These are phyloP conservation scores for Antennarius maculatus DNA, from an alignment of 2,797 vertebrate species.

Conservation along the genomic window DNA sequence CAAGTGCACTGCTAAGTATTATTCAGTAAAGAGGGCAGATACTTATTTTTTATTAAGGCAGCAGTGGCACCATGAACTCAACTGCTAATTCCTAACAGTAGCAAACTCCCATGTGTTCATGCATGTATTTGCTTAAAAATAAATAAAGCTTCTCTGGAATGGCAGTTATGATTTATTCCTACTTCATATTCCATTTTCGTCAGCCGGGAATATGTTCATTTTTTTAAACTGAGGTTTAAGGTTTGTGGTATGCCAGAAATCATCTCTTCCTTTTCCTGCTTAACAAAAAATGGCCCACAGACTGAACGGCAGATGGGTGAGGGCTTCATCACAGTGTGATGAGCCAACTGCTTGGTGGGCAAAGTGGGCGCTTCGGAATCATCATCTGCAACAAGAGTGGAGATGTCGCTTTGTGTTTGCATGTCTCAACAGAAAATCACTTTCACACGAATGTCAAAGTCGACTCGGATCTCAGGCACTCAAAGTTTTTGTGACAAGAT, in stretches of 20 bases:
- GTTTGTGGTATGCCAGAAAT: constrained; percentile 21
- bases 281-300: constrained; percentile 39
- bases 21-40: constrained; percentile 9
- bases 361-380: constrained; percentile 15
- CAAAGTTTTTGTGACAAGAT: background rate
- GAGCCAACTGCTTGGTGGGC: constrained; percentile 20
- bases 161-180: background rate
- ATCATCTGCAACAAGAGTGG: constrained; percentile 11
- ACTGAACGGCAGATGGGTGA: constrained; percentile 32
- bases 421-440: background rate
- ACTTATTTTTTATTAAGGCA: constrained; percentile 19
- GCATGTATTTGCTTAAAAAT: constrained; percentile 27
- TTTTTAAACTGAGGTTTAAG: constrained; percentile 24
- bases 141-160: background rate
- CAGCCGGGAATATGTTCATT: constrained; percentile 15
- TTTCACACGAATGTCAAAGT: background rate
- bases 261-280: constrained; percentile 20
- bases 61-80: no score
- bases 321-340: constrained; percentile 24
- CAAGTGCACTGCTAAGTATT: constrained; percentile 21
- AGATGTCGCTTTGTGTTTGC: constrained; percentile 2
- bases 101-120: constrained; percentile 63
- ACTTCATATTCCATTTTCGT: constrained; percentile 8
- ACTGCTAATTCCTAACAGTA: constrained; percentile 25
- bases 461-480: background rate